Base-by-base conservation (phyloP, 2,113 vertebrate species). In the Notothenia coriiceps region DNA sequence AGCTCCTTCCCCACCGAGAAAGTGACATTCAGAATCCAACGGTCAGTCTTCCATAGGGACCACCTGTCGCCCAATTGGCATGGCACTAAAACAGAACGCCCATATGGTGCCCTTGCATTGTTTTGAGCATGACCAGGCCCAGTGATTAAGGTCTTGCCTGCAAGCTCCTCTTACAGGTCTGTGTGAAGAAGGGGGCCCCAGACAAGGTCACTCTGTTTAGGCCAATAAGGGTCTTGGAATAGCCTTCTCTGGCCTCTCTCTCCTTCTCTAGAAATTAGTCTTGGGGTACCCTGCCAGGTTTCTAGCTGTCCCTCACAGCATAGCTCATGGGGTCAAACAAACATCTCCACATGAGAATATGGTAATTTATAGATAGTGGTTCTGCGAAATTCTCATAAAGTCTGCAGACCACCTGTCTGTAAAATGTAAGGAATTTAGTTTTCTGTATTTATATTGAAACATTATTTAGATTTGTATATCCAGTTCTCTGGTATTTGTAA, bases 151-250 rank as follows among this genome's bases (percentile, higher is more conserved):
- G 18, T 68, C 66, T 51, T 11, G 35, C 13, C 66, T 71, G 25
- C 14, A 56, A 61, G 9, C 5, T 73, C 18, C 60, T 15, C 25
- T 59, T 64, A 44, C 44, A 70, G 59, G 20, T 18, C 54, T 43
- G 18, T 56, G 44, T 57, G 15, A 49, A 18, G 33, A 49, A 33
- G 46, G 17, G 29, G 70, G 40, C 29, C 43, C 2, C 69, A 83
- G 66, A 50, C 73, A 61, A 77, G 70, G 72, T 63, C 43, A 72
- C 22, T 80, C 35, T 81, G 8, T 55, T 54, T 22, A 77, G 68
- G n/a, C 17, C 52, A 79, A 62, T 67, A 33, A 5, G 15, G 62
- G 15, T 74, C 8, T 73, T 83, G 54, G 18, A 62, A 71, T 64
- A 2, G 14, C 25, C 51, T 35, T 17, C n/a, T 79, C 49, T 63